Conservation (phyloP, 2,888 invertebrate species). For the Zonitis immaculata region DNA sequence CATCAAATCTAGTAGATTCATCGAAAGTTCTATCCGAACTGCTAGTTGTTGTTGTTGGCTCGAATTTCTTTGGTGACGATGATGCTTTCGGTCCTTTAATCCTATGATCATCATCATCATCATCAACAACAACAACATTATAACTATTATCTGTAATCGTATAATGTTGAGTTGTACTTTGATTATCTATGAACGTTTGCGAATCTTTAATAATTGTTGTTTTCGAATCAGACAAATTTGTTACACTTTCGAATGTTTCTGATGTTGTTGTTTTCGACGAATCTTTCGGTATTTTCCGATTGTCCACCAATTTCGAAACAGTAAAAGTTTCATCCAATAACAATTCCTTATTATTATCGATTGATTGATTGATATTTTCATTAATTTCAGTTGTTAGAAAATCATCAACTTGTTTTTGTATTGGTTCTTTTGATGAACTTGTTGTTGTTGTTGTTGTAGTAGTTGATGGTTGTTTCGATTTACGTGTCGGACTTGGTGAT, state of each 20-base stretch:
- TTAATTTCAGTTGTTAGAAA: conserved; percentile 32
- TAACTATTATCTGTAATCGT: conserved; percentile 28
- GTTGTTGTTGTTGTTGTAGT: conserved; percentile 1
- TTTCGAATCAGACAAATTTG: conserved; percentile 33
- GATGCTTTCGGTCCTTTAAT: conserved; percentile 22
- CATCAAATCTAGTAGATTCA: no score
- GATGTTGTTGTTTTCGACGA: no score
- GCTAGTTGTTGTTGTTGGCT: no score
- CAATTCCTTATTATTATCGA: conserved; percentile 21
- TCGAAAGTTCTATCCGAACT: no score
- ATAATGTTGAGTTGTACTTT: conserved; percentile 36
- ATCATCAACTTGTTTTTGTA: no score
- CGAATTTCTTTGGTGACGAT: no score
- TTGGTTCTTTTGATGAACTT: no score
- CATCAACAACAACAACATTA: no score
- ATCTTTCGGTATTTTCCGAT: no score
- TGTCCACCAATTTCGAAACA: no score
- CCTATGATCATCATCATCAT: conserved; percentile 27
- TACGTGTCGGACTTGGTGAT: conserved; percentile 7
- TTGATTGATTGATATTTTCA: conserved; percentile 32
- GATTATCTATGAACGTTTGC: conserved; percentile 32
- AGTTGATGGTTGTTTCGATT: conserved; percentile 1
- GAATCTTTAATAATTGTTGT: conserved; percentile 33
- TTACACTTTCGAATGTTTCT: conserved; percentile 32
- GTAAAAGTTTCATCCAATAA: conserved; percentile 11